These are phyloP conservation scores for Lymantria dispar DNA, from an alignment of 2,888 invertebrate species.

Conservation along the genomic window DNA sequence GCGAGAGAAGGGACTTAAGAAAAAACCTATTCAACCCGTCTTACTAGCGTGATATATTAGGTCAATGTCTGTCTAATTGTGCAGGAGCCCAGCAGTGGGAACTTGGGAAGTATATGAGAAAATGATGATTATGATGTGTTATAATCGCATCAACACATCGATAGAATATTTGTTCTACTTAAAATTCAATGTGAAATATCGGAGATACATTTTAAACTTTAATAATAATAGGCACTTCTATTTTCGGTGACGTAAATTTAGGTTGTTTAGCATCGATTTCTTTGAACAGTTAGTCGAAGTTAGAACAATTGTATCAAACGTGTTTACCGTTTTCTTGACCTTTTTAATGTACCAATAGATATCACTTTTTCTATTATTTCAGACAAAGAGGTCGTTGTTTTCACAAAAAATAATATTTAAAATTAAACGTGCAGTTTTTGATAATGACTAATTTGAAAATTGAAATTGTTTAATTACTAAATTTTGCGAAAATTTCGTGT, in stretches of 20 bases:
- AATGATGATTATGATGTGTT: too few relatives aligned
- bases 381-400: neutral
- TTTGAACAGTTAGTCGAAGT: neutral
- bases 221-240: neutral
- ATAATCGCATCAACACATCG: too few relatives aligned
- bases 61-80: too few relatives aligned
- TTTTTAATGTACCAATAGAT: neutral
- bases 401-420: neutral
- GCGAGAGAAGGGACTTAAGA: too few relatives aligned
- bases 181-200: neutral
- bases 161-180: too few relatives aligned
- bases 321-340: neutral
- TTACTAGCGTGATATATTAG: too few relatives aligned
- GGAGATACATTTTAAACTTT: too few relatives aligned
- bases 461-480: neutral
- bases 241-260: neutral
- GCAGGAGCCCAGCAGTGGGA: too few relatives aligned
- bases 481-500: neutral
- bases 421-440: neutral
- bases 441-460: neutral
- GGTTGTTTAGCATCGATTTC: neutral
- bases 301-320: neutral
- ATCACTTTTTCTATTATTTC: neutral
- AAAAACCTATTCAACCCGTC: too few relatives aligned
- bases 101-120: too few relatives aligned